Evolutionary conservation across 2,888 invertebrate genomes (phyloP), one percentile per base, ranked within the genome.

Genomic region (Aporophyla lueneburgensis): DNA sequence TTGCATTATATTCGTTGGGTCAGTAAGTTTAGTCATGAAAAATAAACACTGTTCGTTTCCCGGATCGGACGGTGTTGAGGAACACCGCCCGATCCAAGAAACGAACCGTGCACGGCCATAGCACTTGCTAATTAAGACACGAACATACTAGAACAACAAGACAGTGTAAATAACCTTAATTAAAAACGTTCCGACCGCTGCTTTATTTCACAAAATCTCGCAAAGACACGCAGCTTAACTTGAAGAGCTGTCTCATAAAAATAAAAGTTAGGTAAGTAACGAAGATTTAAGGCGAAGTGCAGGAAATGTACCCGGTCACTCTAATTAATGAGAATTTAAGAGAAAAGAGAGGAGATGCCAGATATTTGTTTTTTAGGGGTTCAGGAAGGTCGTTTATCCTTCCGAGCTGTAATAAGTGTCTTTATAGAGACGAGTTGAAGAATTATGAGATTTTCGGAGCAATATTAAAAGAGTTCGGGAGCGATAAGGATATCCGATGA

Each of bases 291-390:
- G 24, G 54, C n/a, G 33, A 54, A 62, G 33, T 59, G 62, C 63
- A 69, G 67, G 59, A 72, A 83, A 78, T 83, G 70, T 78, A n/a
- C 59, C 59, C 56, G 58, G 58, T 67, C 67, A 54, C 65, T 78
- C 59, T 71, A 58, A 74, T 83, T 83, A 83, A 86, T 83, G 71
- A 78, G 83, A 78, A 80, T 83, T 65, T 70, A 59, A 59, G 65
- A 51, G 58, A 63, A 63, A 63, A 51, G 71, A 53, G 73, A 40
- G 24, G 33, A 51, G 27, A 33, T 40, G 24, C n/a, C 24, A 16
- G 46, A 24, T 77, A 77, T 68, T 83, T 67, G 66, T 82, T 53
- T 77, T 74, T 71, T 40, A 12, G 49, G 46, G 58, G 27, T 46
- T 33, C 53, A 43, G 21, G 27, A 3, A 51, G 33, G 83, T 58